Conservation (phyloP, 2,888 invertebrate genomes). For the Cecidostiba fungosa region DNA sequence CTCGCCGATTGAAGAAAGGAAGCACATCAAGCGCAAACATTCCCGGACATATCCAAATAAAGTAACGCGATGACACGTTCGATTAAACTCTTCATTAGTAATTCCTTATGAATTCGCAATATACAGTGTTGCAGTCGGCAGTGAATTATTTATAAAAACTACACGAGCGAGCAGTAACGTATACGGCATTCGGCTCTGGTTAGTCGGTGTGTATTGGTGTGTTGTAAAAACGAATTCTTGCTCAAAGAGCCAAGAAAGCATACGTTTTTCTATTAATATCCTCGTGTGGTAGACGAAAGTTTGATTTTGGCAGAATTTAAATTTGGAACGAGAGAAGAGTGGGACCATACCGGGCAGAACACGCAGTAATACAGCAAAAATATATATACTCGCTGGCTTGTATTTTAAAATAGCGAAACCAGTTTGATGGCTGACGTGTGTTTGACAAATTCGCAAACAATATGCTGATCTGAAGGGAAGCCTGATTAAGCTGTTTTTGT, state of each 20-base stretch:
- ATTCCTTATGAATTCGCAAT: neutral
- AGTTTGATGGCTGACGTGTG: conserved; percentile 32
- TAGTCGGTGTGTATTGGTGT: neutral
- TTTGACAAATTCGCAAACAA: conserved; percentile 66
- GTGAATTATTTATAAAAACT: neutral
- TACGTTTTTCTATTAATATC: conserved; percentile 69
- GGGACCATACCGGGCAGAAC: conserved; percentile 48
- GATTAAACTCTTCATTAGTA: neutral
- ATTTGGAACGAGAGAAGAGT: conserved; percentile 69
- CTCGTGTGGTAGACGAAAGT: conserved; percentile 16
- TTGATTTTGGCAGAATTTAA: conserved; percentile 69
- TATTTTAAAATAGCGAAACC: conserved; percentile 60
- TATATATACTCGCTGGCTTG: neutral
- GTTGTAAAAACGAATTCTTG: neutral
- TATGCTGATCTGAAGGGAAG: conserved; percentile 30
- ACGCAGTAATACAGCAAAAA: conserved; percentile 48
- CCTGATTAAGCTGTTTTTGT: neutral
- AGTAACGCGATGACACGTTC: conserved; percentile 23
- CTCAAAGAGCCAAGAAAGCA: conserved; percentile 19
- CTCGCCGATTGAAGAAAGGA: conserved; percentile 11
- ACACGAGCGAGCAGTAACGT: neutral
- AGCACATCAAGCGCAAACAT: neutral
- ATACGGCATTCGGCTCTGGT: neutral
- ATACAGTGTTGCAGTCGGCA: neutral
- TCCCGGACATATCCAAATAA: conserved; percentile 34